A percentile compares a stretch with the other conserved stretches of the same genome.
Conservation (phyloP, 2,888 invertebrate species). For the Sialis lutaria region DNA sequence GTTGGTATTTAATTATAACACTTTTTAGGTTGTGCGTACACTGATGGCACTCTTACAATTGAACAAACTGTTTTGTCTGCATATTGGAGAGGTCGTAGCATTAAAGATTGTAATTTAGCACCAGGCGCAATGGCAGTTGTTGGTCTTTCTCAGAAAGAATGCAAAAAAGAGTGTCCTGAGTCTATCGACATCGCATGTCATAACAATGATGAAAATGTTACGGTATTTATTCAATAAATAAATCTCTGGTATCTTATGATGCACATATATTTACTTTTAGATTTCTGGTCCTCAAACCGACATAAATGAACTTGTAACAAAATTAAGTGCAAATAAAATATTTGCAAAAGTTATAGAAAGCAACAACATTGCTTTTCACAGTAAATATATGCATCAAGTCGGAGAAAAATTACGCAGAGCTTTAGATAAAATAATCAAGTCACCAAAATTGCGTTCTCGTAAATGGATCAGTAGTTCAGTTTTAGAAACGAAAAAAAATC, state of each 20-base stretch:
- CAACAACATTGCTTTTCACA: conserved; percentile 73
- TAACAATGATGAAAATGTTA: conserved; percentile 62
- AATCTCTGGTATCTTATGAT: conserved; percentile 10
- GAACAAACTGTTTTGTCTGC: conserved; percentile 41
- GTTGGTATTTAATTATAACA: background rate
- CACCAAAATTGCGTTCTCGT: conserved; percentile 49
- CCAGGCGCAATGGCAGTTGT: conserved; percentile 71
- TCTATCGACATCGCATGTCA: too few relatives aligned
- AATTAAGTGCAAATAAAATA: conserved; percentile 45
- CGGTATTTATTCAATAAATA: conserved; percentile 23
- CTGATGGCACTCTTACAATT: conserved; percentile 39
- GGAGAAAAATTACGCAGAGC: conserved; percentile 53
- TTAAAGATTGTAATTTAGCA: conserved; percentile 22
- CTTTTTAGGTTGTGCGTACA: conserved; percentile 38
- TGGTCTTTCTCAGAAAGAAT: conserved; percentile 64
- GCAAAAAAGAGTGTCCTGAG: conserved; percentile 29
- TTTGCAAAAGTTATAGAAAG: conserved; percentile 66
- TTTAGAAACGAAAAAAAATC: conserved; percentile 56
- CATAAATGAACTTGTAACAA: conserved; percentile 40
- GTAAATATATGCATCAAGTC: conserved; percentile 60
- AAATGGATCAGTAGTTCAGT: conserved; percentile 82
- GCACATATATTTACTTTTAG: conserved; percentile 51
- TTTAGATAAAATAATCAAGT: conserved; percentile 55
- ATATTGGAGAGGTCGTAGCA: conserved; percentile 34
- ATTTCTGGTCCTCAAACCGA: conserved; percentile 57